Base-by-base conservation (phyloP, 2,888 invertebrate species). In the Pecten maximus region DNA sequence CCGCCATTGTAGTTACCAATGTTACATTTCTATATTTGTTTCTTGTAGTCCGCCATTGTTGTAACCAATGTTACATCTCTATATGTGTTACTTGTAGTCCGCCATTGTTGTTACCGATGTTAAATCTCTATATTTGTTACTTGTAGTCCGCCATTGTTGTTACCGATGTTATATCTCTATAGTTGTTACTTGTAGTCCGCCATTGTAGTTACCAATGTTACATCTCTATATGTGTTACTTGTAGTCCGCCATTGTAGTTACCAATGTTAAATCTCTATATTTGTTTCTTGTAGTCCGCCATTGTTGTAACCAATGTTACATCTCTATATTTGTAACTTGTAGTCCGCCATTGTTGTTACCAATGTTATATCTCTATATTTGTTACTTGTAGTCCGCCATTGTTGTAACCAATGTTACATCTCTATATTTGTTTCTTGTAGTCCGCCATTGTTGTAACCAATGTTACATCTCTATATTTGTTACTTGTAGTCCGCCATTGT, bases 291-390 rank as follows among this genome's bases (percentile, higher is more conserved):
- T 48, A 91, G 91, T 91, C 90, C 87, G 87, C 87, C 4, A 60
- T 91, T 40, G 48, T 91, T 23, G 40, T 91, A n/a, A n/a, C n/a
- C n/a, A n/a, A n/a, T n/a, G n/a, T n/a, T n/a, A n/a, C n/a, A n/a
- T n/a, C n/a, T n/a, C n/a, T n/a, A n/a, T n/a, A n/a, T 40, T 35
- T 48, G 40, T 88, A 89, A 19, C 87, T 48, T 48, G 6, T 48
- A 91, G 91, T 91, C 90, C 87, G 87, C 87, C 4, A 60, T 91
- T 40, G 48, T 91, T 23, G 40, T 91, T 2, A 89, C 90, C 8
- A n/a, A n/a, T n/a, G n/a, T n/a, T n/a, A n/a, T n/a, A n/a, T n/a
- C n/a, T n/a, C n/a, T n/a, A n/a, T n/a, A n/a, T 40, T 35, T 48
- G 40, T 88, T 90, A 19, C 87, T 48, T 48, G 6, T 48, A 91